Base-by-base conservation (phyloP, 2,113 vertebrate genomes). In the Cochlearius cochlearius region DNA sequence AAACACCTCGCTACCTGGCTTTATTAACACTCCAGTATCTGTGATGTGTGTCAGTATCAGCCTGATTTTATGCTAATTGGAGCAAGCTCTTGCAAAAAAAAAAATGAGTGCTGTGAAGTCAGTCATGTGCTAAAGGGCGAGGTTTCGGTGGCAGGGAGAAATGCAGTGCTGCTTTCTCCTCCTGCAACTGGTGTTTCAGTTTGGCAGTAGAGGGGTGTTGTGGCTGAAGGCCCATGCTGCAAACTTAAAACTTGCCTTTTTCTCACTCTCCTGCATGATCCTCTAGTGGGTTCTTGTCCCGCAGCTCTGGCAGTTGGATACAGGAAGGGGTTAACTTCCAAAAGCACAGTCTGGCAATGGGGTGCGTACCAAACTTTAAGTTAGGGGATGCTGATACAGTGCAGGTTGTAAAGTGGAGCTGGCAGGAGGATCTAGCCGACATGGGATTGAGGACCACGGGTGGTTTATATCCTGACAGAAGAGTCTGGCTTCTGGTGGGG, bases 91-190 rank as follows among this genome's bases (percentile, higher is more conserved):
- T 66, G 30, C 18, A 30, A 52, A 69, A n/a, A n/a, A n/a, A n/a
- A 36, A 45, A 25, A 13, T 1, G 5, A 32, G 5, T 49, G 41
- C 52, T 80, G 3, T 66, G 47, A 34, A 82, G 25, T 16, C 58
- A 53, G 25, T 76, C 2, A 0, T 53, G 10, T 5, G 10, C 30
- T 93, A 8, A 47, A 68, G 62, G 69, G 27, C 0, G 0, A 68
- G 39, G 12, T 60, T 85, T 85, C 4, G 9, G 26, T 66, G 63
- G 58, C 50, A 41, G 86, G 58, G 23, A 78, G 74, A 79, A 67
- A 41, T 2, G 1, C 60, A 27, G 20, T 43, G 39, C 39, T 86
- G 53, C 53, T 60, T 88, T 88, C 36, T 45, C 29, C 82, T 91
- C 39, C 66, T 88, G 47, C 60, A 21, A 3, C 47, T 63, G 56